These are phyloP conservation scores for Ramphastos sulfuratus DNA, from an alignment of 2,113 vertebrate species.

Conservation along the genomic window DNA sequence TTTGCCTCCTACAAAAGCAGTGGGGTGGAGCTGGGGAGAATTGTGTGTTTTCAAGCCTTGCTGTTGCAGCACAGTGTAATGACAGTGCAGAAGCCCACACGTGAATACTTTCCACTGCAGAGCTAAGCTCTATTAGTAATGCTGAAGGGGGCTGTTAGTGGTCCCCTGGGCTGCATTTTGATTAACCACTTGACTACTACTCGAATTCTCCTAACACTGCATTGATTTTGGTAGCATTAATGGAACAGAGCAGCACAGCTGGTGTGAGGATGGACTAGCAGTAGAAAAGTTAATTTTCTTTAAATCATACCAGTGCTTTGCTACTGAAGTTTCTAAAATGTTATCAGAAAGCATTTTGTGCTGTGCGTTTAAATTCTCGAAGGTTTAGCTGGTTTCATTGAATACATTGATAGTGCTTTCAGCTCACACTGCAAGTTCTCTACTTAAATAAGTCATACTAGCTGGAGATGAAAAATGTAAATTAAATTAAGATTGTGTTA, in stretches of 20 bases:
- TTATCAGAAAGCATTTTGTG: constrained; percentile 26
- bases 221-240: constrained; percentile 50
- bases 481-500: constrained; percentile 14
- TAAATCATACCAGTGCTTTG: background rate
- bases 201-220: constrained; percentile 40
- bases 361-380: constrained; percentile 29
- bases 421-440: background rate
- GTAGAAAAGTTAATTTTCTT: constrained; percentile 44
- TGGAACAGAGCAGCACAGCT: constrained; percentile 46
- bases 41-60: background rate
- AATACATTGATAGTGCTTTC: constrained; percentile 20
- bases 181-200: constrained; percentile 49
- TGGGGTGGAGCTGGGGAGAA: background rate
- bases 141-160: constrained; percentile 27
- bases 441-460: constrained; percentile 9
- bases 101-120: constrained; percentile 5
- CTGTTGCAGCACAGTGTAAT: background rate
- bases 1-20: background rate
- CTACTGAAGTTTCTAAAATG: constrained; percentile 22
- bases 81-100: background rate
- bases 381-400: background rate
- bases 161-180: constrained; percentile 45
- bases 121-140: constrained; percentile 1
- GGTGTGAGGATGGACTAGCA: constrained; percentile 27
- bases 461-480: constrained; percentile 31